Evolutionary conservation across 2,113 vertebrate genomes (phyloP).

Genomic region (Neogobius melanostomus): DNA sequence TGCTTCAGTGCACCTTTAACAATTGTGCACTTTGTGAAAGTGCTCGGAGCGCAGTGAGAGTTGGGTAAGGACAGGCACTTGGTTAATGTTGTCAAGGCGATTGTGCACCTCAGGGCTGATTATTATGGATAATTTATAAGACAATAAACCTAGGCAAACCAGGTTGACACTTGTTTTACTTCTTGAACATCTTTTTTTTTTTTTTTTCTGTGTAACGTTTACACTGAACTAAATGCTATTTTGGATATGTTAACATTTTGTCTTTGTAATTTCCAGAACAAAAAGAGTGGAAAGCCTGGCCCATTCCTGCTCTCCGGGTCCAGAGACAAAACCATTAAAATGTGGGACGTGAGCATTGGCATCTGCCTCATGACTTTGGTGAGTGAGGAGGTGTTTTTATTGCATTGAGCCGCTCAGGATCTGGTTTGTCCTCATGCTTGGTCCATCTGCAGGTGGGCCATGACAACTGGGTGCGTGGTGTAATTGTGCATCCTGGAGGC

Average conservation of each 20-base stretch:
- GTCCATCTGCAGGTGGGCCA: slow-evolving; percentile 86
- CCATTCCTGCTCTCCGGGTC: slow-evolving; percentile 98
- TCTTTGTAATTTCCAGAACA: slow-evolving; percentile 79
- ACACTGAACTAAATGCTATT: not conserved
- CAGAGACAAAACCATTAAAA: slow-evolving; percentile 99
- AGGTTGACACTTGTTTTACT: not conserved
- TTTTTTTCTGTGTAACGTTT: too few relatives aligned
- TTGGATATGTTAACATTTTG: not conserved
- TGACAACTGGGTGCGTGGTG: slow-evolving; percentile 99
- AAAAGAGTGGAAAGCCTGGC: slow-evolving; percentile 97
- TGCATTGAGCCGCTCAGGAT: not conserved
- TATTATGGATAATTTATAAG: not conserved
- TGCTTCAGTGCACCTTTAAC: slow-evolving; percentile 1
- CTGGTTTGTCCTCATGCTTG: not conserved
- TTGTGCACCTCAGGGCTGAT: slow-evolving; percentile 1
- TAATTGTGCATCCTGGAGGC: slow-evolving; percentile 95
- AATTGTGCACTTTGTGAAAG: not conserved
- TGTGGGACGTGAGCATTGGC: slow-evolving; percentile 99
- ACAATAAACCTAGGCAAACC: not conserved
- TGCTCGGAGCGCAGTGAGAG: not conserved
- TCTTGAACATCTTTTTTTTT: too few relatives aligned
- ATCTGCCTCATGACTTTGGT: slow-evolving; percentile 93
- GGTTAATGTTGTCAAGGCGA: not conserved
- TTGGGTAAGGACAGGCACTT: not conserved
- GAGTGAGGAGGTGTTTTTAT: slow-evolving; percentile 5